Evolutionary conservation across 1,140 invertebrate species (phyloP).

Genomic region (Ceratitis capitata): DNA sequence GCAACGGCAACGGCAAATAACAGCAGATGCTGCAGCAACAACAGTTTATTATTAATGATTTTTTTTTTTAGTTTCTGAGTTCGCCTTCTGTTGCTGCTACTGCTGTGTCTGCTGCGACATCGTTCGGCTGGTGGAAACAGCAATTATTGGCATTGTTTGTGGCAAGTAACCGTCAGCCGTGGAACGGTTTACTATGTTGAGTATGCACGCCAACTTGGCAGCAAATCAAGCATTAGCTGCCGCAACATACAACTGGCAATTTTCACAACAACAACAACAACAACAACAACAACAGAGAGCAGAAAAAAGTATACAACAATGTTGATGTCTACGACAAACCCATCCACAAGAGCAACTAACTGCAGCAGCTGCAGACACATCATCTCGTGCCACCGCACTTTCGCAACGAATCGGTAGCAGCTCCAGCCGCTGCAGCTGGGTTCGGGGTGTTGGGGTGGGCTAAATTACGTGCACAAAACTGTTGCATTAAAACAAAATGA

Average conservation of each 20-base stretch:
- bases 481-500: constrained; percentile 34
- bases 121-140: constrained; percentile 1
- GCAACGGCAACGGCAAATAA: background rate
- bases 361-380: background rate
- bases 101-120: background rate
- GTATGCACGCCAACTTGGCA: constrained; percentile 40
- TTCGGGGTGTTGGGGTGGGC: too few relatives aligned
- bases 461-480: background rate
- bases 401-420: background rate
- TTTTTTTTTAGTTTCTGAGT: background rate
- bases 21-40: constrained; percentile 4
- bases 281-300: background rate
- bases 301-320: too few relatives aligned
- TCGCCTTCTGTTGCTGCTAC: background rate
- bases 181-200: background rate
- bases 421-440: background rate
- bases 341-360: constrained; percentile 13
- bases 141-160: constrained; percentile 36
- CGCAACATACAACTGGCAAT: constrained; percentile 13
- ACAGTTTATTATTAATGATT: background rate
- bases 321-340: background rate
- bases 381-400: constrained; percentile 35
- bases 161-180: background rate
- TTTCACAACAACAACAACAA: background rate
- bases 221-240: constrained; percentile 44